A percentile compares a stretch with the other conserved stretches of the same genome.
phyloP scores from a whole-genome alignment of 2,797 vertebrate genomes.

The Alfaro cultratus region DNA sequence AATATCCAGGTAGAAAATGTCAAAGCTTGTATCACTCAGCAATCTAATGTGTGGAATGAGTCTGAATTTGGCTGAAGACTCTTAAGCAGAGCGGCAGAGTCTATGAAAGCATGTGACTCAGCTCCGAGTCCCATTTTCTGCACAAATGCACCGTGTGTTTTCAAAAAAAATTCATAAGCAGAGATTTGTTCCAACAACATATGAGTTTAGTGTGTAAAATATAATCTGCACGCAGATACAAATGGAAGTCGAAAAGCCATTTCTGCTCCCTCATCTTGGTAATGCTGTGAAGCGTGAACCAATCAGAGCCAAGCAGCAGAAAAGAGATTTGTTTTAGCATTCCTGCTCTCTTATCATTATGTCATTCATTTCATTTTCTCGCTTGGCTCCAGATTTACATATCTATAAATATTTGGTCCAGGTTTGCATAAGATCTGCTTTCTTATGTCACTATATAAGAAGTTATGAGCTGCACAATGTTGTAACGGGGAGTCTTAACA shows the following conservation, averaged over 20 bases:
- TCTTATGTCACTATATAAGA: background rate
- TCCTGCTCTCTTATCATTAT: background rate
- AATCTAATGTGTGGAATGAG: background rate
- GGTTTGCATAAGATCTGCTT: background rate
- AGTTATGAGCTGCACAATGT: background rate
- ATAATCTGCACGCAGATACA: conserved; percentile 8
- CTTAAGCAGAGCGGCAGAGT: background rate
- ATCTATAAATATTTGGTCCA: background rate
- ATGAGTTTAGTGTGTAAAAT: conserved; percentile 17
- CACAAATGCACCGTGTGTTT: conserved; percentile 1
- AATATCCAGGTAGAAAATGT: background rate
- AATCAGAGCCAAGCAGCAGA: conserved; percentile 15
- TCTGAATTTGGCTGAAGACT: background rate
- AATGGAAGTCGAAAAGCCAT: conserved; percentile 17
- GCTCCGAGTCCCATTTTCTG: background rate
- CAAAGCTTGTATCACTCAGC: background rate
- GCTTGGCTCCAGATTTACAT: conserved; percentile 13
- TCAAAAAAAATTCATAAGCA: conserved; percentile 5
- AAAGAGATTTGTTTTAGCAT: conserved; percentile 10
- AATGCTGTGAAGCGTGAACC: conserved; percentile 26
- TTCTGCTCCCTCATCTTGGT: conserved; percentile 17
- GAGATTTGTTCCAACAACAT: conserved; percentile 22
- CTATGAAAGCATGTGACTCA: conserved; percentile 2
- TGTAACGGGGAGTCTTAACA: background rate
- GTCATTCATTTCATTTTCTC: conserved; percentile 8